Base-by-base conservation (phyloP, 2,888 invertebrate genomes). In the Toxonevra muliebris region DNA sequence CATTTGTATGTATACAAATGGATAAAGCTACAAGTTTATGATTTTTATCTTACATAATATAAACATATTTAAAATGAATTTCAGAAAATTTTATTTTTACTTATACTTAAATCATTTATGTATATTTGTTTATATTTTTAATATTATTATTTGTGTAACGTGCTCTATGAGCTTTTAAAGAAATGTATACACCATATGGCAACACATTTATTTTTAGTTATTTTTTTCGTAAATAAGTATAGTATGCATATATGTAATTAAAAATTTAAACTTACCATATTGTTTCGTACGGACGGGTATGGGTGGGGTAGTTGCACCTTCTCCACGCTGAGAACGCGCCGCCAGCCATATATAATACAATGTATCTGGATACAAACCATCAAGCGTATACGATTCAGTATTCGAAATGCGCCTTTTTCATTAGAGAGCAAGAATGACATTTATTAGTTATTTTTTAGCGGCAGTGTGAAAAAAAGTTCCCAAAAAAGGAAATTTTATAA, bases 271-370 rank as follows among this genome's bases (percentile, higher is more conserved):
- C 97, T 93, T 94, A 98, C 98, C 96, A 89, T 96, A 97, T 91
- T 96, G 96, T 86, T 96, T 96, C 63, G 98, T 98, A 87, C 95
- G 91, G 77, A 96, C 95, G 75, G 95, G 94, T 75, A 97, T 93
- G 13, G 96, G 94, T 50, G 96, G 95, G 15, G 97, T 97, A 65
- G 96, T 95, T 43, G 97, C 97, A 15, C 98, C 98, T 86, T 96
- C 97, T 12, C 98, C 98, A 73, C 93, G 88, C 79, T 94, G 93
- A 15, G 96, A 97, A 75, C 95, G 89, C 68, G 98, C 98, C 13
- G 97, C 96, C 77, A 99, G 87, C 94, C 97, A 97, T 80, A 98
- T 94, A 87, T 95, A 96, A 88, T 98, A 99, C 76, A 96, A 87
- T 12, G 97, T 98, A 88, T 97, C 95, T 43, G 98, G 98, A 84